Percentiles rank a stretch among this genome's conserved stretches.
Conservation (phyloP, 1,140 invertebrate genomes). For the Hetaerina americana region DNA sequence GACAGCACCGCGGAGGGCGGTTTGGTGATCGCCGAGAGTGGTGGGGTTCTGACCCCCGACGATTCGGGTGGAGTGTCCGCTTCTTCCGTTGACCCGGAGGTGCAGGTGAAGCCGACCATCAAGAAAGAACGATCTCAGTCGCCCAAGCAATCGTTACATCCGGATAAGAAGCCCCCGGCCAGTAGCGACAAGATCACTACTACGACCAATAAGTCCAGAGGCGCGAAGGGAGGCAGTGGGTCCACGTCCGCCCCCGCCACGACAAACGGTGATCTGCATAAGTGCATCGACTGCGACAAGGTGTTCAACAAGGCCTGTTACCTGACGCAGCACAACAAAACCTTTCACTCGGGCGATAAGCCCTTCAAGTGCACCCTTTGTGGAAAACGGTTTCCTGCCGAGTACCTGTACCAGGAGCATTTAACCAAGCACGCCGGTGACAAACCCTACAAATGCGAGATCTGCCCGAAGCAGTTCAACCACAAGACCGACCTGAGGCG, state of each 20-base stretch:
- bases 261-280: constrained; percentile 39
- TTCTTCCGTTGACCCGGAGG: neutral
- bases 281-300: constrained; percentile 72
- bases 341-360: constrained; percentile 73
- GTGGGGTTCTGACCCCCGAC: neutral
- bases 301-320: constrained; percentile 76
- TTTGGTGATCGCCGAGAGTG: neutral
- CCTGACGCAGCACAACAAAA: constrained; percentile 79
- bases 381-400: constrained; percentile 64
- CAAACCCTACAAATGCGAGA: constrained; percentile 77
- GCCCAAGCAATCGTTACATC: neutral
- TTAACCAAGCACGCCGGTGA: constrained; percentile 62
- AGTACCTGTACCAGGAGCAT: constrained; percentile 51
- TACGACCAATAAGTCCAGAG: neutral
- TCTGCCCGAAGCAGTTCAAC: constrained; percentile 78
- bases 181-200: neutral
- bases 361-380: constrained; percentile 72
- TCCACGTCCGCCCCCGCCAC: constrained; percentile 17
- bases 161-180: neutral
- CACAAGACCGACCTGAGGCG: constrained; percentile 83
- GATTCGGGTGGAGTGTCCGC: neutral
- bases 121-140: neutral
- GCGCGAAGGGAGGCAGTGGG: neutral
- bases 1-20: neutral
- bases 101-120: neutral